phyloP scores from a whole-genome alignment of 2,113 vertebrate species.

The Okapia johnstoni region DNA sequence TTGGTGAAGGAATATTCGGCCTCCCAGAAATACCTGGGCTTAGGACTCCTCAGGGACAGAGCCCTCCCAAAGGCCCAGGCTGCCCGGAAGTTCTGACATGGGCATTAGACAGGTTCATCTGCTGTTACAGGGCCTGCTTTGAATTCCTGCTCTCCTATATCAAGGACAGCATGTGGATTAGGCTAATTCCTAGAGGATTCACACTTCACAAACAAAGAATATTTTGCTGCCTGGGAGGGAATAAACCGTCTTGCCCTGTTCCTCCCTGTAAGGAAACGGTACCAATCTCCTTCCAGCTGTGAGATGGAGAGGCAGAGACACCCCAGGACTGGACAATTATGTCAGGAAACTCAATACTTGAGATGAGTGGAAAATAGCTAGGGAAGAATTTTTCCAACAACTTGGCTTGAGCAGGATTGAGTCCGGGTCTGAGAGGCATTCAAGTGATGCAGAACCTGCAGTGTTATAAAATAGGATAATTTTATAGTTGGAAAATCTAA shows the following conservation, averaged over 20 bases:
- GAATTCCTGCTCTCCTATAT: neutral
- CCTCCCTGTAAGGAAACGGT: neutral
- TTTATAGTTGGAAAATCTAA: neutral
- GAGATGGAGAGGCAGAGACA: neutral
- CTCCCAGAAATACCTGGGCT: neutral
- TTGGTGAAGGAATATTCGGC: no score
- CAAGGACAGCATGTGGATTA: no score
- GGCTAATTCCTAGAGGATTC: neutral
- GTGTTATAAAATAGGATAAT: neutral
- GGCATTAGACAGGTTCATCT: neutral
- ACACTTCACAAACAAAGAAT: neutral
- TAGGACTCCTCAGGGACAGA: neutral
- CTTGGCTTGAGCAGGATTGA: neutral
- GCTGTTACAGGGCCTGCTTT: neutral
- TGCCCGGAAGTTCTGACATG: rapidly evolving
- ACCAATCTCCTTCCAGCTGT: neutral
- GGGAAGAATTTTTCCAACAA: neutral
- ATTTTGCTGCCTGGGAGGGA: neutral
- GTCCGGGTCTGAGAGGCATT: neutral
- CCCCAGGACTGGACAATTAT: neutral
- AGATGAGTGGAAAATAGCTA: conserved; percentile 5
- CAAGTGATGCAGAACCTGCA: neutral
- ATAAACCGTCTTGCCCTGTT: neutral
- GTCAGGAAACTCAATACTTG: neutral
- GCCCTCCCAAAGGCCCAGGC: neutral